Evolutionary conservation across 2,113 vertebrate species (phyloP).

Genomic region (Callorhinus ursinus): DNA sequence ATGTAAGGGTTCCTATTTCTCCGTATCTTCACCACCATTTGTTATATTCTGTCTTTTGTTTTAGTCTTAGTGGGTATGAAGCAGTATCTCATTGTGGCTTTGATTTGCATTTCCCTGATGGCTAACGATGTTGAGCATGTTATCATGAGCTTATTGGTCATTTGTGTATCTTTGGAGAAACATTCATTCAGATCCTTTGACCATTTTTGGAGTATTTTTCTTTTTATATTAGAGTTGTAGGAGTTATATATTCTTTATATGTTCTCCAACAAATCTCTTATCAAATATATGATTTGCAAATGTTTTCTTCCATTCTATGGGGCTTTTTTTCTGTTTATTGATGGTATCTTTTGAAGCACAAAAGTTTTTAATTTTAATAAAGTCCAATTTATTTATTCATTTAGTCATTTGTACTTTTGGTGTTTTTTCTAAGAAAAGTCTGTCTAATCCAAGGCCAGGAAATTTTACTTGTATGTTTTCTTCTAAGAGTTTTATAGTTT

Average conservation of each 20-base stretch:
- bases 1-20: not conserved
- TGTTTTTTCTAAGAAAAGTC: not conserved
- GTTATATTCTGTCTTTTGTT: not conserved
- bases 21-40: not conserved
- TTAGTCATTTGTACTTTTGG: constrained; percentile 8
- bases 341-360: not conserved
- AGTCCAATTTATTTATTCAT: not conserved
- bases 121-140: not conserved
- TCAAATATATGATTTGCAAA: not conserved
- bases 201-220: not conserved
- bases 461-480: not conserved
- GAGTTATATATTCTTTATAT: not conserved
- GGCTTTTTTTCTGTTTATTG: not conserved
- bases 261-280: not conserved
- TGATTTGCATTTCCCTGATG: not conserved
- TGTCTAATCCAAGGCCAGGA: not conserved
- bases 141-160: not conserved
- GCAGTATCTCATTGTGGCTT: not conserved
- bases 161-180: not conserved
- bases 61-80: not conserved
- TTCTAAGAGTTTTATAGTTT: not conserved
- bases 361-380: not conserved
- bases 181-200: not conserved
- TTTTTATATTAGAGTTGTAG: not conserved
- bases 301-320: not conserved